phyloP scores from a whole-genome alignment of 2,888 invertebrate species.

The Orthonychiurus folsomi region DNA sequence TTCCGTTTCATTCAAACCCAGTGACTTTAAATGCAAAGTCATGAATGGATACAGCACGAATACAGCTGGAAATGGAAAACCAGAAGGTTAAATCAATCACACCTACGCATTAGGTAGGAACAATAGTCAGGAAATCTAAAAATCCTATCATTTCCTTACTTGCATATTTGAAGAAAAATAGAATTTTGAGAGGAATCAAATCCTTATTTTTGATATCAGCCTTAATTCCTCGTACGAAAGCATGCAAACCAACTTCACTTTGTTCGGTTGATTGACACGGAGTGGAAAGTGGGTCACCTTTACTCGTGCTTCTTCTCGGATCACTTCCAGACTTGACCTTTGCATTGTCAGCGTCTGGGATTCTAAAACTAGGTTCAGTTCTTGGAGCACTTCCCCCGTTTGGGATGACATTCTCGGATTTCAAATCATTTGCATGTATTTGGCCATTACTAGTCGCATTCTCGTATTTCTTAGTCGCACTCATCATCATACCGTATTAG shows the following conservation, averaged over 20 bases:
- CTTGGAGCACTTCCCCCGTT: no score
- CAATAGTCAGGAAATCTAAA: no score
- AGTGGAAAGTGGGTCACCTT: neutral
- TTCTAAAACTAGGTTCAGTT: no score
- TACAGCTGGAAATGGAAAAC: conserved; percentile 55
- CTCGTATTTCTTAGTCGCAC: neutral
- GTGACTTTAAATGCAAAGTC: conserved; percentile 68
- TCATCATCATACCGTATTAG: no score
- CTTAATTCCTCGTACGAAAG: conserved; percentile 27
- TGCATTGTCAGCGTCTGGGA: no score
- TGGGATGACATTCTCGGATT: neutral
- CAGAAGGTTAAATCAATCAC: neutral
- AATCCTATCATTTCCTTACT: conserved; percentile 46
- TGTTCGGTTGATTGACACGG: no score
- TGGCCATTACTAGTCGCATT: neutral
- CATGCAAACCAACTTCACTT: no score
- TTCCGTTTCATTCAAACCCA: conserved; percentile 69
- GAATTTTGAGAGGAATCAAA: conserved; percentile 61
- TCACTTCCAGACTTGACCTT: neutral
- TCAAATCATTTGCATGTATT: no score
- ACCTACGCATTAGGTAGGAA: no score
- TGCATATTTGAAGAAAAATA: conserved; percentile 68
- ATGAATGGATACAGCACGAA: conserved; percentile 68
- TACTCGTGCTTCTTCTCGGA: neutral
- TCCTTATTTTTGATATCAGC: conserved; percentile 61